A percentile compares a stretch with the other conserved stretches of the same genome.
These are phyloP conservation scores for Flexamia atlantica DNA, from an alignment of 2,888 invertebrate genomes.

Conservation along the genomic window DNA sequence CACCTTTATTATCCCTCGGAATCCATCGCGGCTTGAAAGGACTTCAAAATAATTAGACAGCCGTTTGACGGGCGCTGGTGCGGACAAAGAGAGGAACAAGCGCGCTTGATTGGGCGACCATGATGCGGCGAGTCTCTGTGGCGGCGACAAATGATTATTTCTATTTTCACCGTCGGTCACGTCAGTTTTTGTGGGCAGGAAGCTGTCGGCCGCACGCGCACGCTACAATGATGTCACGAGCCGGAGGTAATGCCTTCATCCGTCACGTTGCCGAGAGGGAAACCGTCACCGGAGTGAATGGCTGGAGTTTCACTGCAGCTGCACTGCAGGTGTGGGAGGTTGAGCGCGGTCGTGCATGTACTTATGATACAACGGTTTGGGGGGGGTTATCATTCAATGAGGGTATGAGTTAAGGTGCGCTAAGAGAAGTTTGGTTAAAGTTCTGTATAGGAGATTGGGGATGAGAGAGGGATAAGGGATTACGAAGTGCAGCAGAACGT, in stretches of 20 bases:
- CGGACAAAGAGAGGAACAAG: conserved; percentile 28
- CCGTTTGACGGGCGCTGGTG: conserved; percentile 41
- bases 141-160: conserved; percentile 55
- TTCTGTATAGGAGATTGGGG: too few relatives aligned
- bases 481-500: too few relatives aligned
- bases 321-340: too few relatives aligned
- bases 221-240: conserved; percentile 21
- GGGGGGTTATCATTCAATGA: too few relatives aligned
- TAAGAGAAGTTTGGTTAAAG: too few relatives aligned
- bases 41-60: conserved; percentile 51
- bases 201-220: conserved; percentile 48
- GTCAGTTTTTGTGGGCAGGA: conserved; percentile 57
- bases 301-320: background rate
- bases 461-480: too few relatives aligned
- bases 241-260: conserved; percentile 11
- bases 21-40: conserved; percentile 29
- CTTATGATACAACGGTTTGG: too few relatives aligned
- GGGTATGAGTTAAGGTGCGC: too few relatives aligned
- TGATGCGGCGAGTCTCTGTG: conserved; percentile 24
- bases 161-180: conserved; percentile 51
- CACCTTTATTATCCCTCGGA: conserved; percentile 3
- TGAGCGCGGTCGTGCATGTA: too few relatives aligned
- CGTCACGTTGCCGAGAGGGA: conserved; percentile 7
- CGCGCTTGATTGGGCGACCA: conserved; percentile 51
- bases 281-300: background rate